Evolutionary conservation across 2,888 invertebrate genomes (phyloP).

Genomic region (Germaria angustata): DNA sequence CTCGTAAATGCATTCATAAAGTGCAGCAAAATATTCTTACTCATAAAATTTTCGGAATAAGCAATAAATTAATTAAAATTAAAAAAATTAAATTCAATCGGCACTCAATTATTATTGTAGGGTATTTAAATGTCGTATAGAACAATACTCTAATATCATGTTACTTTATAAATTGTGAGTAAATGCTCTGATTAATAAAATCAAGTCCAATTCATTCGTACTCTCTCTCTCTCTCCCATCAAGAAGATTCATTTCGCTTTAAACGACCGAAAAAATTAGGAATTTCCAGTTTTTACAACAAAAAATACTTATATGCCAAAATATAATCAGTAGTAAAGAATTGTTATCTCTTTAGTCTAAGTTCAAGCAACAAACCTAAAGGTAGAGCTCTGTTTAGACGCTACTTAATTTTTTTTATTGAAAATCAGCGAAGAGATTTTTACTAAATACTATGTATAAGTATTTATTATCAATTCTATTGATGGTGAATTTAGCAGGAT

Average conservation of each 20-base stretch:
- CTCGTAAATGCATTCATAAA: too few species aligned
- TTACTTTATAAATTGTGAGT: neutral
- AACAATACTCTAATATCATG: neutral
- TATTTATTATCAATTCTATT: constrained; percentile 37
- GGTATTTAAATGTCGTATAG: neutral
- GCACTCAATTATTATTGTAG: too few species aligned
- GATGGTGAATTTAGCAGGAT: constrained; percentile 20
- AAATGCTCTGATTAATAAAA: neutral
- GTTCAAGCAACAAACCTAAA: constrained; percentile 17
- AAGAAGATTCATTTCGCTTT: neutral
- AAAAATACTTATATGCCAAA: neutral
- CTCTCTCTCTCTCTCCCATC: neutral
- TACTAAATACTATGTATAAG: constrained; percentile 12
- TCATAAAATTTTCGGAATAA: too few species aligned
- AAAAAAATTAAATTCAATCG: too few species aligned
- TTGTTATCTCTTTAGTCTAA: constrained; percentile 38
- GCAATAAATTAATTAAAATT: too few species aligned
- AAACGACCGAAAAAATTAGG: neutral
- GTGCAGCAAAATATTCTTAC: too few species aligned
- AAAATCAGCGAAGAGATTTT: neutral
- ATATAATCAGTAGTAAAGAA: neutral
- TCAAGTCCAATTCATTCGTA: neutral
- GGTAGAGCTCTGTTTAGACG: constrained; percentile 3
- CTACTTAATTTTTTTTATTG: neutral
- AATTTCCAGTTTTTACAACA: constrained; percentile 40